phyloP scores from a whole-genome alignment of 2,797 vertebrate species.

The Tamandua tetradactyla region DNA sequence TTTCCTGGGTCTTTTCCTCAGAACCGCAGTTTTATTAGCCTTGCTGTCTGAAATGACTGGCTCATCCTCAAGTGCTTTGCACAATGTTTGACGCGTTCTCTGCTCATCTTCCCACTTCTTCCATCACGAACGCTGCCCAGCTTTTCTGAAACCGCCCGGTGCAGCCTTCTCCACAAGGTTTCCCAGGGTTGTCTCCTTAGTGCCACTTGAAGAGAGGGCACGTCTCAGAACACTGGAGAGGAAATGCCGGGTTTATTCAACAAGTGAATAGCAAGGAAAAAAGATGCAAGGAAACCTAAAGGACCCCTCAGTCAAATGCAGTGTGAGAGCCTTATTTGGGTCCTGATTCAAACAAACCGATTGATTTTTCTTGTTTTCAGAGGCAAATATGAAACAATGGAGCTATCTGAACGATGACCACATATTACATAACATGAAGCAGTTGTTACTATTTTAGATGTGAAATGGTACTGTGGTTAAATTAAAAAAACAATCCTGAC shows the following conservation, averaged over 20 bases:
- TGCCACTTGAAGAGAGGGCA: not conserved
- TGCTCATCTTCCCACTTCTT: not conserved
- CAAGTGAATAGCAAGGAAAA: not conserved
- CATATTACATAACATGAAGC: not conserved
- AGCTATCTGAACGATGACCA: not conserved
- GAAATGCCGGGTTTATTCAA: not conserved
- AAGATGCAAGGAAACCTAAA: not conserved
- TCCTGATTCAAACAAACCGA: not conserved
- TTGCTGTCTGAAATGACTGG: not conserved
- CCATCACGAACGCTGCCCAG: not conserved
- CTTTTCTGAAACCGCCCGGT: not conserved
- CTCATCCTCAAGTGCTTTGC: not conserved
- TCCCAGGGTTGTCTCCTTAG: not conserved
- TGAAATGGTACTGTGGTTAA: not conserved
- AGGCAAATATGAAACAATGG: not conserved
- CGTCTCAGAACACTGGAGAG: not conserved
- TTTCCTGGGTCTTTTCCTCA: not conserved
- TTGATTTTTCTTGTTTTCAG: too few relatives aligned
- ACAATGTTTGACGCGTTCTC: not conserved
- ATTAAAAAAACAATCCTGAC: not conserved
- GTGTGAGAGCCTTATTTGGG: not conserved
- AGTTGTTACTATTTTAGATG: not conserved
- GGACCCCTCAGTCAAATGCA: not conserved
- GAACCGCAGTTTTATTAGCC: not conserved
- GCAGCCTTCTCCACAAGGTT: not conserved